Percentiles rank a stretch among this genome's conserved stretches.
These are phyloP conservation scores for Spea hammondii DNA, from an alignment of 2,797 vertebrate genomes.

Conservation along the genomic window DNA sequence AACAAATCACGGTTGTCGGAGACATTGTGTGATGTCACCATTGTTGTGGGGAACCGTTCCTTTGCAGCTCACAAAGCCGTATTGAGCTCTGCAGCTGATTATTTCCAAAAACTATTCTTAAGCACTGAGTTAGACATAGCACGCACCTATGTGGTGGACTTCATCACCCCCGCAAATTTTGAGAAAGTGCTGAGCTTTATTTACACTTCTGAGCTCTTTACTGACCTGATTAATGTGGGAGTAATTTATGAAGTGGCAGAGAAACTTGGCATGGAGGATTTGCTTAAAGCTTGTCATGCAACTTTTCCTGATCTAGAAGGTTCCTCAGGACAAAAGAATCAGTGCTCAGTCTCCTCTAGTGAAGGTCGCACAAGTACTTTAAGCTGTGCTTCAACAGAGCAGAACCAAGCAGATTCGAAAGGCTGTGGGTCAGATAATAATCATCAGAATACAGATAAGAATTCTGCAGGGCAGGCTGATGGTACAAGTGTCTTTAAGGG, in stretches of 20 bases:
- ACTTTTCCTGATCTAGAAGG: slow-evolving; percentile 92
- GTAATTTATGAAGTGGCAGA: slow-evolving; percentile 94
- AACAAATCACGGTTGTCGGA: slow-evolving; percentile 88
- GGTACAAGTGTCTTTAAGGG: slow-evolving; percentile 64
- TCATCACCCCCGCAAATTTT: slow-evolving; percentile 88
- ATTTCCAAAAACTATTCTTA: slow-evolving; percentile 88
- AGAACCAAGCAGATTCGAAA: slow-evolving; percentile 62
- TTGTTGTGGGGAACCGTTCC: slow-evolving; percentile 85
- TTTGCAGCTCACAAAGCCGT: slow-evolving; percentile 90
- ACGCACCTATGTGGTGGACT: slow-evolving; percentile 84
- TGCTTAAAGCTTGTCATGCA: slow-evolving; percentile 86
- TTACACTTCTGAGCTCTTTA: slow-evolving; percentile 91
- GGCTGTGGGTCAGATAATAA: slow-evolving; percentile 56
- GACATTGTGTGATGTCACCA: slow-evolving; percentile 88
- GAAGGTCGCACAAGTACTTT: slow-evolving; percentile 61
- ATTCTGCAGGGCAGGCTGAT: slow-evolving; percentile 68
- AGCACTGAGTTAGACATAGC: slow-evolving; percentile 68
- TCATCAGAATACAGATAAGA: slow-evolving; percentile 63
- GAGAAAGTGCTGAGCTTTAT: slow-evolving; percentile 94
- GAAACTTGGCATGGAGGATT: slow-evolving; percentile 82
- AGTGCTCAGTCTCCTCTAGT: slow-evolving; percentile 57
- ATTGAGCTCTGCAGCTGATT: slow-evolving; percentile 83
- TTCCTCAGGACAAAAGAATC: slow-evolving; percentile 67
- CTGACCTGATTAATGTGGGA: slow-evolving; percentile 90
- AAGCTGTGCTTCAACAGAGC: slow-evolving; percentile 62